Conservation (phyloP, 2,797 vertebrate species). For the Alfaro cultratus region DNA sequence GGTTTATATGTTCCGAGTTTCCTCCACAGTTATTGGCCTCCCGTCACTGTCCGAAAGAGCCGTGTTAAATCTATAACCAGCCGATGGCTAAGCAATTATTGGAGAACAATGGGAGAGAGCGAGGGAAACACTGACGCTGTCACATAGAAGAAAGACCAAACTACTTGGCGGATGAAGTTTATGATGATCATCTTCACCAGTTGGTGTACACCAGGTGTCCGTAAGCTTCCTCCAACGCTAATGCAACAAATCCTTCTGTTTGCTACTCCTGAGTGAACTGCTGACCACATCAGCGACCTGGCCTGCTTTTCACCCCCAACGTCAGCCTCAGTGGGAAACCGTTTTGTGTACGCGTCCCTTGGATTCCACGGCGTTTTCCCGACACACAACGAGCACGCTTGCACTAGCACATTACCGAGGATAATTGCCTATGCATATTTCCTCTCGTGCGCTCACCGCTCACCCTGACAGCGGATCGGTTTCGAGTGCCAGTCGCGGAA, state of each 20-base stretch:
- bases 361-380: slow-evolving; percentile 55
- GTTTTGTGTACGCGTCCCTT: slow-evolving; percentile 54
- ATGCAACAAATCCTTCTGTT: slow-evolving; percentile 22
- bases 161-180: slow-evolving; percentile 54
- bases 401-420: slow-evolving; percentile 79
- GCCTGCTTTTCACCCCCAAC: slow-evolving; percentile 26
- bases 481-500: slow-evolving; percentile 78
- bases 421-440: slow-evolving; percentile 84
- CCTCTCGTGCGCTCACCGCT: slow-evolving; percentile 60
- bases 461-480: slow-evolving; percentile 70
- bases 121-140: slow-evolving; percentile 61
- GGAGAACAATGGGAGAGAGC: slow-evolving; percentile 52
- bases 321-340: slow-evolving; percentile 27
- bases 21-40: slow-evolving; percentile 74
- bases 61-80: slow-evolving; percentile 74
- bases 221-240: slow-evolving; percentile 13
- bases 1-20: slow-evolving; percentile 75
- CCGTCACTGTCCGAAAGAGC: slow-evolving; percentile 73
- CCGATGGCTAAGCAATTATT: slow-evolving; percentile 73
- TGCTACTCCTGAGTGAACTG: slow-evolving; percentile 29
- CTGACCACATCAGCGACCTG: slow-evolving; percentile 29
- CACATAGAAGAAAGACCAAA: slow-evolving; percentile 26
- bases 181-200: slow-evolving; percentile 50
- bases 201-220: slow-evolving; percentile 38
- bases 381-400: slow-evolving; percentile 69